Percentiles rank a stretch among this genome's conserved stretches.
phyloP scores from a whole-genome alignment of 2,888 invertebrate genomes.

The Apodemia hepburni region DNA sequence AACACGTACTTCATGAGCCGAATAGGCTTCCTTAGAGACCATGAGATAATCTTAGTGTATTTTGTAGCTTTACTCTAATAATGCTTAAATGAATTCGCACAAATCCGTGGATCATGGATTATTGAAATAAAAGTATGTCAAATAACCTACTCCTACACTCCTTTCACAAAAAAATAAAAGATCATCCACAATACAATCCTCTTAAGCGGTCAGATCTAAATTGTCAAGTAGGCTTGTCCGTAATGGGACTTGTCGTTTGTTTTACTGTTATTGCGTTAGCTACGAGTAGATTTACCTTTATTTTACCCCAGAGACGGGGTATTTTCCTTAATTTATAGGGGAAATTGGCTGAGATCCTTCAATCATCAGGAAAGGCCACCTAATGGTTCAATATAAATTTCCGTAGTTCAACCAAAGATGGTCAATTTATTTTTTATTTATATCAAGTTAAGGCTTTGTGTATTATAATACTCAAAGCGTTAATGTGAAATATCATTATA shows the following conservation, averaged over 20 bases:
- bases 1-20: too few species aligned
- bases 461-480: too few species aligned
- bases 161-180: neutral
- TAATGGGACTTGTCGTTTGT: slow-evolving; percentile 1
- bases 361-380: neutral
- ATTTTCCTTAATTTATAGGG: neutral
- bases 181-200: neutral
- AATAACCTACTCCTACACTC: neutral
- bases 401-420: neutral
- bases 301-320: neutral
- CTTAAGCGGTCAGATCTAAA: neutral
- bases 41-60: too few species aligned
- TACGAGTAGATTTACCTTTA: slow-evolving; percentile 8
- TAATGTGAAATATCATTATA: too few species aligned
- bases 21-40: too few species aligned
- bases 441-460: too few species aligned
- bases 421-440: neutral
- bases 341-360: slow-evolving; percentile 3
- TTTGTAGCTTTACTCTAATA: too few species aligned
- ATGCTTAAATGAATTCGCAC: too few species aligned
- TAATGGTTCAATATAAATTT: slow-evolving; percentile 4
- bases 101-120: neutral
- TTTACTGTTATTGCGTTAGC: slow-evolving; percentile 3
- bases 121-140: neutral
- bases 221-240: slow-evolving; percentile 2